Percentiles rank a stretch among this genome's conserved stretches.
Evolutionary conservation across 2,797 vertebrate genomes (phyloP).

Genomic region (Pagetopsis macropterus): DNA sequence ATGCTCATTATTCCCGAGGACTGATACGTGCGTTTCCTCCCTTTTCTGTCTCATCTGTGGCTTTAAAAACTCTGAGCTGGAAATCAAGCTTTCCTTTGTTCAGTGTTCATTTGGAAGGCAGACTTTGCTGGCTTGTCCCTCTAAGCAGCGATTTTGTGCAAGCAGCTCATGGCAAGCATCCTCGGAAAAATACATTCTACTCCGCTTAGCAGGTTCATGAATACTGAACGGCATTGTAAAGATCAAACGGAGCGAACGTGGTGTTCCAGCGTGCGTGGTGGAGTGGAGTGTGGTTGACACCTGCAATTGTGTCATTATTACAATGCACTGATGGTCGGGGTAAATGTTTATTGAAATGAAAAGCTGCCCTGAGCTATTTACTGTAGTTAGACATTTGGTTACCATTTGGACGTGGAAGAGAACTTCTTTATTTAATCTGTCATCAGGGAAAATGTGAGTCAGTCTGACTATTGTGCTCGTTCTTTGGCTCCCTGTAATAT

Average conservation of each 20-base stretch:
- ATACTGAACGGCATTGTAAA: conserved; percentile 76
- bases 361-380: conserved; percentile 50
- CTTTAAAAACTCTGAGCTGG: conserved; percentile 64
- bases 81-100: conserved; percentile 74
- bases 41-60: conserved; percentile 53
- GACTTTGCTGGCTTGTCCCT: conserved; percentile 65
- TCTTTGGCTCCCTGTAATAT: conserved; percentile 43
- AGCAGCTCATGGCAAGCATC: conserved; percentile 72
- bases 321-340: conserved; percentile 26
- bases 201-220: conserved; percentile 77
- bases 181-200: conserved; percentile 74
- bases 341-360: conserved; percentile 67
- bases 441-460: conserved; percentile 33
- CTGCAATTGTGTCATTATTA: conserved; percentile 67
- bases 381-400: conserved; percentile 43
- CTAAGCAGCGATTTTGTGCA: conserved; percentile 71
- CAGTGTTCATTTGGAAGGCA: conserved; percentile 66
- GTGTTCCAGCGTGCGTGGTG: conserved; percentile 46
- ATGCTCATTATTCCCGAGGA: conserved; percentile 60
- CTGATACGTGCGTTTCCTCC: conserved; percentile 56
- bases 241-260: conserved; percentile 76
- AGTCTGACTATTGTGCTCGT: conserved; percentile 28
- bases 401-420: conserved; percentile 45
- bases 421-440: conserved; percentile 57
- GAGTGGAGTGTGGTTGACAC: conserved; percentile 60